These are phyloP conservation scores for Cettia cetti DNA, from an alignment of 2,113 vertebrate species.

Conservation along the genomic window DNA sequence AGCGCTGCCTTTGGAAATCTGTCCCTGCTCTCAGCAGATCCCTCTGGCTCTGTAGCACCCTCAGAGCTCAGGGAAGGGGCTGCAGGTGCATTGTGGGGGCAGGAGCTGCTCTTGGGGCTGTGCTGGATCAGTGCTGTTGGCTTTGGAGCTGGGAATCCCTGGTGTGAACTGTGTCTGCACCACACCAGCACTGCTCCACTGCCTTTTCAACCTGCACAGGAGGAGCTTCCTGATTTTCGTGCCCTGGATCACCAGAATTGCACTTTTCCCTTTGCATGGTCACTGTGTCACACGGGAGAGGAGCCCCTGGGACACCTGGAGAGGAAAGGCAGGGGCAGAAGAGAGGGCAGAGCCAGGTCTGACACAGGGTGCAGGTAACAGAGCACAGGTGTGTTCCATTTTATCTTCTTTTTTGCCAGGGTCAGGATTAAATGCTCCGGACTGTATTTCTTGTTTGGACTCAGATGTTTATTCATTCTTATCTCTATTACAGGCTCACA, in stretches of 20 bases:
- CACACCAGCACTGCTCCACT: background rate
- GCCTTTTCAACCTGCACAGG: background rate
- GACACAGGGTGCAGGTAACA: fast-evolving
- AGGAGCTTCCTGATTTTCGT: background rate
- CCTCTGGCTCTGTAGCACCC: background rate
- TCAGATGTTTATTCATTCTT: too few species aligned
- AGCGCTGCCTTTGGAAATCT: background rate
- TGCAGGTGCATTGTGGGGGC: background rate
- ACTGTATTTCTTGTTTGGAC: too few species aligned
- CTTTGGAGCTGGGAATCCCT: background rate
- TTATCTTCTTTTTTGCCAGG: too few species aligned
- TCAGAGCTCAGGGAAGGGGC: background rate
- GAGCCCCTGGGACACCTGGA: background rate
- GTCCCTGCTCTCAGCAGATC: background rate
- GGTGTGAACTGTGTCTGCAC: background rate
- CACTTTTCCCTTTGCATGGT: background rate
- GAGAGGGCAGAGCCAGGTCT: background rate
- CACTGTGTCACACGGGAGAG: background rate
- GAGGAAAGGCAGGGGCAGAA: background rate
- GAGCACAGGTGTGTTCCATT: too few species aligned
- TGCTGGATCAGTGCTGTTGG: background rate
- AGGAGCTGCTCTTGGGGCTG: background rate
- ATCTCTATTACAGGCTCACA: too few species aligned
- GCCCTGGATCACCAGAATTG: background rate
- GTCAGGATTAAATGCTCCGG: too few species aligned